phyloP scores from a whole-genome alignment of 2,888 invertebrate genomes.

The Hirudinaria manillensis region DNA sequence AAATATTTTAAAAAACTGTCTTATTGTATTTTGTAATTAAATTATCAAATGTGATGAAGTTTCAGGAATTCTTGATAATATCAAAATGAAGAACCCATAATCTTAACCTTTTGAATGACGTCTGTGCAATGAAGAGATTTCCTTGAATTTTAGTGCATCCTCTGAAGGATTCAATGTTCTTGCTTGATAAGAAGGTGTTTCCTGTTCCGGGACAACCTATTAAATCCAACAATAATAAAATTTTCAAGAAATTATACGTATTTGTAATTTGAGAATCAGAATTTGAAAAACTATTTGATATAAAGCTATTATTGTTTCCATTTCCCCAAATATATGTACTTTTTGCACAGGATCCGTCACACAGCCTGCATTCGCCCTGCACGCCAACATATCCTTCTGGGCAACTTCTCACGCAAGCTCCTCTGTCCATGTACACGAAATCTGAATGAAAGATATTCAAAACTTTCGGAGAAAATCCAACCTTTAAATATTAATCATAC shows the following conservation, averaged over 20 bases:
- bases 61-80: no score
- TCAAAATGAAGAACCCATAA: no score
- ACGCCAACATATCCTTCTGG: constrained; percentile 33
- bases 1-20: no score
- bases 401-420: constrained; percentile 86
- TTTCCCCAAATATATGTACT: background rate
- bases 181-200: constrained; percentile 63
- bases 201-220: no score
- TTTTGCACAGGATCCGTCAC: constrained; percentile 68
- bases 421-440: constrained; percentile 70
- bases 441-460: background rate
- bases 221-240: no score
- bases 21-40: no score
- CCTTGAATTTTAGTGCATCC: constrained; percentile 92
- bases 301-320: no score
- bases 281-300: no score
- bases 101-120: background rate
- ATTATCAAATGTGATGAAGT: no score
- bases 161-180: constrained; percentile 78
- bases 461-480: background rate
- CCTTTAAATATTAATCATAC: no score
- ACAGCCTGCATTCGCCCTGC: constrained; percentile 57
- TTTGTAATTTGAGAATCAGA: no score
- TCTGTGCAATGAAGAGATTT: background rate
- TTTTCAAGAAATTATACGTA: no score